Conservation (phyloP, 2,113 vertebrate species). For the Psettodes erumei region DNA sequence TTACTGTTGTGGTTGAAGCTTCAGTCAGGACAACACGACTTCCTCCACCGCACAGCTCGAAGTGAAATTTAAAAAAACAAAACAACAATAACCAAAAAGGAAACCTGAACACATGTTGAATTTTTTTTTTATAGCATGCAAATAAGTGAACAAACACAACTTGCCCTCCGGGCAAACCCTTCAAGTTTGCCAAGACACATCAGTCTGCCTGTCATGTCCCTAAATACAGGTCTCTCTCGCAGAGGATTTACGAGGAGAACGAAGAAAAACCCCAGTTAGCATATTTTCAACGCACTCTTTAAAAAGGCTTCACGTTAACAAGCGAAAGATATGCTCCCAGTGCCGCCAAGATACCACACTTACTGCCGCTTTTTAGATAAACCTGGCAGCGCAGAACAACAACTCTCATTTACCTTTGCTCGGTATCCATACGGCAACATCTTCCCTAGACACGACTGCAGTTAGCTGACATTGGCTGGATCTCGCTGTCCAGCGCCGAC, state of each 20-base stretch:
- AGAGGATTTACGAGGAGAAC: constrained; percentile 1
- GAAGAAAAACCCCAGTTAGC: neutral
- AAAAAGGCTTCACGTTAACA: neutral
- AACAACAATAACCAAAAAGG: neutral
- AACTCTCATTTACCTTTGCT: neutral
- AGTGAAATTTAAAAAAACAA: constrained; percentile 7
- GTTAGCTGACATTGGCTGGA: neutral
- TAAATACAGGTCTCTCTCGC: constrained; percentile 23
- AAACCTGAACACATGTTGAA: too few species aligned
- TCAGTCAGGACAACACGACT: constrained; percentile 4
- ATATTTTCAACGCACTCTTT: neutral
- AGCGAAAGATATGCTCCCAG: neutral
- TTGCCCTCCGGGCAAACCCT: neutral
- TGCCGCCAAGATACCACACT: neutral
- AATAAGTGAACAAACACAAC: constrained; percentile 18
- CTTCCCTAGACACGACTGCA: neutral
- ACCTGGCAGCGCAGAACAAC: neutral
- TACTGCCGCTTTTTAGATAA: neutral
- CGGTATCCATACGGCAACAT: too few species aligned
- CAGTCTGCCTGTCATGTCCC: neutral
- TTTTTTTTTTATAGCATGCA: neutral
- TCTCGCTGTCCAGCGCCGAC: too few species aligned
- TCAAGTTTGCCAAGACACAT: constrained; percentile 17
- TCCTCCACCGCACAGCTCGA: neutral
- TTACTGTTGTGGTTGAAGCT: constrained; percentile 3